Evolutionary conservation across 2,888 invertebrate species (phyloP).

Genomic region (Xiphydria camelus): DNA sequence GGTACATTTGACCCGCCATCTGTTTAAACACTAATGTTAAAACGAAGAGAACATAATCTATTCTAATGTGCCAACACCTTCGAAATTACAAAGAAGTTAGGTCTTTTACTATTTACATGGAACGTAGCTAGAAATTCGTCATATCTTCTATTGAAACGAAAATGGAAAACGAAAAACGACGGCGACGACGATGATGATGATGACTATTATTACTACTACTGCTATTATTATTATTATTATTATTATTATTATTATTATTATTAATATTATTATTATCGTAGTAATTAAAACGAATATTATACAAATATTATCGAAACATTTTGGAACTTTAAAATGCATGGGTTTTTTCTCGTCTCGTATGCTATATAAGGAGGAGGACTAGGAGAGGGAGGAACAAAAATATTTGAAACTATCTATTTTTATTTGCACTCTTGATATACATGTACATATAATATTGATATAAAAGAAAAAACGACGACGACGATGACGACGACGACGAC

Average conservation of each 20-base stretch:
- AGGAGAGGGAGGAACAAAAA: conserved; percentile 28
- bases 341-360: conserved; percentile 40
- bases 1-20: conserved; percentile 42
- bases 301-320: conserved; percentile 37
- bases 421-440: conserved; percentile 44
- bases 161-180: conserved; percentile 9
- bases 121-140: conserved; percentile 30
- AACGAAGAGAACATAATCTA: conserved; percentile 27
- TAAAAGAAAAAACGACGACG: too few relatives aligned
- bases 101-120: conserved; percentile 42
- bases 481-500: too few relatives aligned
- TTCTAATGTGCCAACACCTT: conserved; percentile 53
- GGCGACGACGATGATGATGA: conserved; percentile 8
- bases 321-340: conserved; percentile 40
- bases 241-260: conserved; percentile 41
- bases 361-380: conserved; percentile 27
- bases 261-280: conserved; percentile 37
- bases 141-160: conserved; percentile 34
- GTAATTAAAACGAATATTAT: conserved; percentile 30
- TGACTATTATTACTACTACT: conserved; percentile 4
- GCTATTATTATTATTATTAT: too few relatives aligned
- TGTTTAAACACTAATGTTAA: conserved; percentile 17
- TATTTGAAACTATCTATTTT: conserved; percentile 52
- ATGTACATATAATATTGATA: conserved; percentile 33
- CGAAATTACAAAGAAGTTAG: conserved; percentile 37